Percentiles rank a stretch among this genome's conserved stretches.
These are phyloP conservation scores for Synaphobranchus kaupii DNA, from an alignment of 2,797 vertebrate species.

Conservation along the genomic window DNA sequence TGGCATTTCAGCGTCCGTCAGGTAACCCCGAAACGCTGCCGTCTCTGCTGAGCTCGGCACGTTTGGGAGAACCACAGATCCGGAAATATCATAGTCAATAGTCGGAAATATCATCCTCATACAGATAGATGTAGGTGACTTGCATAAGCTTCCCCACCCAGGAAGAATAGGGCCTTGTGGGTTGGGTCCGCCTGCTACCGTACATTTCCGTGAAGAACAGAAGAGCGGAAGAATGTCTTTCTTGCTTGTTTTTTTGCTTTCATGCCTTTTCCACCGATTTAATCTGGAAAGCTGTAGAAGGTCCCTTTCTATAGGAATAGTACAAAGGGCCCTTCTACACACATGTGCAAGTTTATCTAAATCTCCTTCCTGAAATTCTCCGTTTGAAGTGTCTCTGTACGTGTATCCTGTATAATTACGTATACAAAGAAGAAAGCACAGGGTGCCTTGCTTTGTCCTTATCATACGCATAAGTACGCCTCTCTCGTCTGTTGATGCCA, in stretches of 20 bases:
- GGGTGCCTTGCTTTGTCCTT: neutral
- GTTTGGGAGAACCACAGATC: neutral
- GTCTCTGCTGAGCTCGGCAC: neutral
- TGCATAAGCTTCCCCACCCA: neutral
- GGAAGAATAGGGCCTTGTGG: neutral
- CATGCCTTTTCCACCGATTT: neutral
- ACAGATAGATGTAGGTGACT: slow-evolving; percentile 8
- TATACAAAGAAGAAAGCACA: neutral
- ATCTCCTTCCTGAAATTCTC: neutral
- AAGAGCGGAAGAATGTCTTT: neutral
- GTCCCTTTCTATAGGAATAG: neutral
- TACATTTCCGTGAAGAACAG: neutral
- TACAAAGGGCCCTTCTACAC: neutral
- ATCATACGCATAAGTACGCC: neutral
- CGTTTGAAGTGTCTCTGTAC: neutral
- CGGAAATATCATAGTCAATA: too few relatives aligned
- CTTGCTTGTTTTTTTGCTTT: neutral
- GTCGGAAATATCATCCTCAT: neutral
- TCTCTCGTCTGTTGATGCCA: slow-evolving; percentile 7
- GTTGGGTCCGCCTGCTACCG: neutral
- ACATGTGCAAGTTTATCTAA: neutral
- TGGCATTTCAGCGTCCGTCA: neutral
- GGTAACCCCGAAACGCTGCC: neutral
- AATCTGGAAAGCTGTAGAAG: neutral
- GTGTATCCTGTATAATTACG: neutral